Evolutionary conservation across 2,797 vertebrate genomes (phyloP).

Genomic region (Brachymystax lenok): DNA sequence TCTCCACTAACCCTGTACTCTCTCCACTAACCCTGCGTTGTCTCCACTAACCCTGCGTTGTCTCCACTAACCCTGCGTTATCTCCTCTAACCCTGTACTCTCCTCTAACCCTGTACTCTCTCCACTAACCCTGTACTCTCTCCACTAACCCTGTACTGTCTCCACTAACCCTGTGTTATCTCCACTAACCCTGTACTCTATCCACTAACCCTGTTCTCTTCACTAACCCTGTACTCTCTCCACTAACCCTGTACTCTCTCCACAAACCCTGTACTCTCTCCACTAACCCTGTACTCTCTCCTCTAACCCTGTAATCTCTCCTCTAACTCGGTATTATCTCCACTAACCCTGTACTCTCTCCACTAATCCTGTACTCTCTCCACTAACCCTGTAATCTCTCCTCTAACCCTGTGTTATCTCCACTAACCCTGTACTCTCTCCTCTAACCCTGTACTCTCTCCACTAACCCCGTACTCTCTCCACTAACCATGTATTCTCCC

Average conservation of each 20-base stretch:
- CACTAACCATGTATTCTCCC: not conserved
- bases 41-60: conserved; percentile 16
- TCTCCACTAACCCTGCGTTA: conserved; percentile 49
- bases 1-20: conserved; percentile 48
- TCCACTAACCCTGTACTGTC: conserved; percentile 29
- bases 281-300: conserved; percentile 36
- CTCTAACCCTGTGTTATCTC: conserved; percentile 48
- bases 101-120: conserved; percentile 50
- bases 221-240: conserved; percentile 39
- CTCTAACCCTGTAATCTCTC: conserved; percentile 49
- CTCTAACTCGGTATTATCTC: conserved; percentile 1
- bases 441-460: conserved; percentile 45
- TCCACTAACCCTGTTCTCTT: conserved; percentile 52
- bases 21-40: conserved; percentile 14
- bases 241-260: conserved; percentile 49
- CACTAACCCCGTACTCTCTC: conserved; percentile 34
- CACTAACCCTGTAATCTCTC: conserved; percentile 43
- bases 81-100: conserved; percentile 42
- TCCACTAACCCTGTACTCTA: conserved; percentile 44
- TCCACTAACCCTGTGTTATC: conserved; percentile 48
- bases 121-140: conserved; percentile 10
- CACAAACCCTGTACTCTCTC: not conserved
- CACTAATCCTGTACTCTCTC: conserved; percentile 48
- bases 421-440: conserved; percentile 43
- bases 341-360: conserved; percentile 37